A percentile compares a stretch with the other conserved stretches of the same genome.
Conservation (phyloP, 2,888 invertebrate species). For the Nemotelus nigrinus region DNA sequence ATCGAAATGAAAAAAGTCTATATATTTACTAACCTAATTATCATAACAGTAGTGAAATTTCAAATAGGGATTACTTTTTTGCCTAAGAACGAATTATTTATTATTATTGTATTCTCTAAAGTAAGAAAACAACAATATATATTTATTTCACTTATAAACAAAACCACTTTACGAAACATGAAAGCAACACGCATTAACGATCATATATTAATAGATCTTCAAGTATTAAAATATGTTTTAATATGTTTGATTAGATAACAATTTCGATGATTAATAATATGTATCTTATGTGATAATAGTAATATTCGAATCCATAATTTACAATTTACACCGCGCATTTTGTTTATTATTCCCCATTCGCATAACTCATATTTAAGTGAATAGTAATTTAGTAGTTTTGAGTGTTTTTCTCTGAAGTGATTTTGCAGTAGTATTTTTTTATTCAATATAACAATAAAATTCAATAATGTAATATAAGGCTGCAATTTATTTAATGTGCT, state of each 20-base stretch:
- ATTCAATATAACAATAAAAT: slow-evolving; percentile 5
- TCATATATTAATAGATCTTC: too few relatives aligned
- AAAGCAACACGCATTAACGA: too few relatives aligned
- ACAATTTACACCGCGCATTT: background rate
- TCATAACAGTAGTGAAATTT: background rate
- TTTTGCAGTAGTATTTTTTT: slow-evolving; percentile 23
- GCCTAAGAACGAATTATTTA: slow-evolving; percentile 41
- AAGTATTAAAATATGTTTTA: background rate
- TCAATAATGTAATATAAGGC: slow-evolving; percentile 7
- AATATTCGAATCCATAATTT: background rate
- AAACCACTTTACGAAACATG: background rate
- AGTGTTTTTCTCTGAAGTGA: slow-evolving; percentile 30
- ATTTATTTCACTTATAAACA: slow-evolving; percentile 48
- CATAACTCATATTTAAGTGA: background rate
- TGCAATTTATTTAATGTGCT: slow-evolving; percentile 28
- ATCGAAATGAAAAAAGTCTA: slow-evolving; percentile 6
- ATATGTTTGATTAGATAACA: background rate
- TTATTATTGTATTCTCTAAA: slow-evolving; percentile 32
- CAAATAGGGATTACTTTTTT: slow-evolving; percentile 48
- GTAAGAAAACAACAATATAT: background rate
- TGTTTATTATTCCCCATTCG: background rate
- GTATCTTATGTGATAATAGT: slow-evolving; percentile 40
- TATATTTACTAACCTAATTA: slow-evolving; percentile 40
- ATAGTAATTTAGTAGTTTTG: slow-evolving; percentile 23
- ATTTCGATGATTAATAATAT: slow-evolving; percentile 17